These are phyloP conservation scores for Sebastes fasciatus DNA, from an alignment of 2,113 vertebrate genomes.

Conservation along the genomic window DNA sequence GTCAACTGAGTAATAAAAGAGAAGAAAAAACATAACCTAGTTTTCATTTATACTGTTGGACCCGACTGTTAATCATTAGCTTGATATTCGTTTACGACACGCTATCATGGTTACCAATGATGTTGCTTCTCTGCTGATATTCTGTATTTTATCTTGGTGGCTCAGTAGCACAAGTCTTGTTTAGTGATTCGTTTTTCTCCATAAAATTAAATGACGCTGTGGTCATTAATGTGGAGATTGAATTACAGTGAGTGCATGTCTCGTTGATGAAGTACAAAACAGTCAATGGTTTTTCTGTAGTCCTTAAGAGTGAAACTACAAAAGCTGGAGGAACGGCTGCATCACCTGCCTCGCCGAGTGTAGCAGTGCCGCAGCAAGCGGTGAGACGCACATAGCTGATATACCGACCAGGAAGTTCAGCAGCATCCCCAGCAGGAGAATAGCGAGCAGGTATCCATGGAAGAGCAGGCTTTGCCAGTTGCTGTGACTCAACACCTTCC, in stretches of 20 bases:
- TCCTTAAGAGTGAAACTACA: constrained; percentile 43
- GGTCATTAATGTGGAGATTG: background rate
- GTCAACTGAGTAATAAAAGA: background rate
- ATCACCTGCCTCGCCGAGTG: constrained; percentile 68
- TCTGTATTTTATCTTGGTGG: background rate
- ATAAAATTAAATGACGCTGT: background rate
- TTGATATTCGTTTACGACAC: background rate
- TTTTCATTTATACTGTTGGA: background rate
- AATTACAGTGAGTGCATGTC: background rate
- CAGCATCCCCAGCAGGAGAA: constrained; percentile 78
- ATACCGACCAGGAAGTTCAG: constrained; percentile 71
- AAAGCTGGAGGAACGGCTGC: constrained; percentile 54
- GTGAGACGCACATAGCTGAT: constrained; percentile 73
- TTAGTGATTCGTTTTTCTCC: background rate
- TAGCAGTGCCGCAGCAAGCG: constrained; percentile 76
- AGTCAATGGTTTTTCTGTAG: background rate
- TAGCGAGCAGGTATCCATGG: constrained; percentile 79
- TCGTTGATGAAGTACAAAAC: background rate
- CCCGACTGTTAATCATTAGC: background rate
- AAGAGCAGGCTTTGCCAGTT: constrained; percentile 85
- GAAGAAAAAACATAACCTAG: background rate
- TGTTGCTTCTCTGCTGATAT: background rate
- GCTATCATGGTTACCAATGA: background rate
- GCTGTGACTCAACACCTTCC: constrained; percentile 65
- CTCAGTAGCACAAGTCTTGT: background rate